phyloP scores from a whole-genome alignment of 2,113 vertebrate genomes.

The Xiphias gladius region DNA sequence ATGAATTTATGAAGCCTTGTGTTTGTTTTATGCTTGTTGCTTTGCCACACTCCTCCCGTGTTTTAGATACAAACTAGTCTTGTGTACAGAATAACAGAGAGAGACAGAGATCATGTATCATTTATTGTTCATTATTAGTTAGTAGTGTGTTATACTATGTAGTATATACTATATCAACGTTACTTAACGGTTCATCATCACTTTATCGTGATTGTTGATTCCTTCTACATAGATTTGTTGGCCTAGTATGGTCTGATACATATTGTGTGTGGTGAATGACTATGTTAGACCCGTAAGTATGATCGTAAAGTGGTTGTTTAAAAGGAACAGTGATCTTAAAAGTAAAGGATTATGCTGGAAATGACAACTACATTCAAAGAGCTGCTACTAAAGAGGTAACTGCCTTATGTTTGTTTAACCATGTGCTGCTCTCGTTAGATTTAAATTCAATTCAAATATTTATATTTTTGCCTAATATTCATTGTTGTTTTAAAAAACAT shows the following conservation, averaged over 20 bases:
- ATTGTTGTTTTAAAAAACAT: not conserved
- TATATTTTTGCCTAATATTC: no score
- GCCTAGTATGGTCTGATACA: not conserved
- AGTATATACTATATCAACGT: no score
- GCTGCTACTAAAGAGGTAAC: not conserved
- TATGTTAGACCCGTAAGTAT: not conserved
- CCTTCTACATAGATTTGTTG: not conserved
- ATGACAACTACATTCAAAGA: not conserved
- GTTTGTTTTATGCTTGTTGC: constrained; percentile 7
- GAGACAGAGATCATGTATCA: not conserved
- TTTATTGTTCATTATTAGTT: not conserved
- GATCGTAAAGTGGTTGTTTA: not conserved
- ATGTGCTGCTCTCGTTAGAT: not conserved
- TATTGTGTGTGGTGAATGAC: not conserved
- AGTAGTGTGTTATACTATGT: not conserved
- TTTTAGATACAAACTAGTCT: constrained; percentile 1
- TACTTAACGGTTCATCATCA: no score
- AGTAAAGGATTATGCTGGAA: not conserved
- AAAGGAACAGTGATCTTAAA: not conserved
- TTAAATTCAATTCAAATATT: no score
- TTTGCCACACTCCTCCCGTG: not conserved
- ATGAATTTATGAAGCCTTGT: constrained; percentile 14
- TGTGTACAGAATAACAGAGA: not conserved
- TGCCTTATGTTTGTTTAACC: not conserved
- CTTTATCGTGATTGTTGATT: not conserved